Base-by-base conservation (phyloP, 2,797 vertebrate genomes). In the Lates japonicus region DNA sequence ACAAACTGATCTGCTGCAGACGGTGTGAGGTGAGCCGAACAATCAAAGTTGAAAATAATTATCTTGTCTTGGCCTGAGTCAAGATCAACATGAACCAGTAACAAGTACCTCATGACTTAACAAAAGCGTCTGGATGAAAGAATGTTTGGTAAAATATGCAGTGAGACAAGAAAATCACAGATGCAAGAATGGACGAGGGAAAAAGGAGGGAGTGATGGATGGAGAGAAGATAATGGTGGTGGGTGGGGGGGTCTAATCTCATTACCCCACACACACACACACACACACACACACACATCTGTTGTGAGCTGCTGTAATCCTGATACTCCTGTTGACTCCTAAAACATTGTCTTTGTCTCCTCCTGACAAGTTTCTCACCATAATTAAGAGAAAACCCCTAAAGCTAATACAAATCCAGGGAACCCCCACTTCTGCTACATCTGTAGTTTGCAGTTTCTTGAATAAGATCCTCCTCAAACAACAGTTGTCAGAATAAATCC, bases 271-370 rank as follows among this genome's bases (percentile, higher is more conserved):
- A 37, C 54, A 44, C 64, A 76, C 67, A 59, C 78, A 70, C 58
- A 78, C 65, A 73, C 74, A 68, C 64, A 68, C 64, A 61, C 70
- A 52, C 41, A 71, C 60, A 55, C 81, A 82, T 71, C 81, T 78
- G 84, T 14, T 84, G 74, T 57, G 74, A 76, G 86, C 81, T 12
- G 68, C 59, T 48, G 66, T 88, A 86, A 87, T 89, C 84, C 80
- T 37, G 41, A 78, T 33, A 63, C 84, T 74, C 58, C 67, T 76
- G 84, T 70, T 80, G 77, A 77, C 77, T 87, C 67, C 76, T 78
- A 65, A 80, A 48, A 74, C 75, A 66, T 2, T 0, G 74, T 39
- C 86, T 90, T 90, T 89, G 86, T 90, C 83, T 83, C 74, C 71
- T 51, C 39, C 71, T 76, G 85, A 88, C 87, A 86, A 49, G 64